Percentiles rank a stretch among this genome's conserved stretches.
phyloP scores from a whole-genome alignment of 2,888 invertebrate species.

The Lacanobia oleracea region DNA sequence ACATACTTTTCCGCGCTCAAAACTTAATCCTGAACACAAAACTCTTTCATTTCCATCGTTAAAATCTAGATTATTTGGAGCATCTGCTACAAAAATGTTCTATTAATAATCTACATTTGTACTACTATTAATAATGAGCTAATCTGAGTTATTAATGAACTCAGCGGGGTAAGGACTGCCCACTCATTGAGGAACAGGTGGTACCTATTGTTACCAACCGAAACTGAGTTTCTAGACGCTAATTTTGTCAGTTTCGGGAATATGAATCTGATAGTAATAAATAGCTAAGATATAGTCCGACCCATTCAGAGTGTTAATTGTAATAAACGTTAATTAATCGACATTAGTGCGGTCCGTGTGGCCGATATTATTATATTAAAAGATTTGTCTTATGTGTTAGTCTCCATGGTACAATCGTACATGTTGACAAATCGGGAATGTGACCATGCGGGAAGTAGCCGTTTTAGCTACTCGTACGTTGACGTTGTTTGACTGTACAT shows the following conservation, averaged over 20 bases:
- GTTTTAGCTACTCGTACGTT: background rate
- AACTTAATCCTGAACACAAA: background rate
- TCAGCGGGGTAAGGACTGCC: slow-evolving; percentile 54
- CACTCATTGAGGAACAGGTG: slow-evolving; percentile 36
- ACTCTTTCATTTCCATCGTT: background rate
- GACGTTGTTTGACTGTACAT: background rate
- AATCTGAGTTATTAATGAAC: slow-evolving; percentile 63
- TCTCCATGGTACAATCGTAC: slow-evolving; percentile 76
- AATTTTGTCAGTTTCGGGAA: slow-evolving; percentile 2
- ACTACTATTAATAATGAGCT: slow-evolving; percentile 28
- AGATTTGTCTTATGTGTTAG: slow-evolving; percentile 81
- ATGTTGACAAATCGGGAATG: no score
- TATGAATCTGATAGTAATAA: slow-evolving; percentile 45
- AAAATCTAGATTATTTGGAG: slow-evolving; percentile 27
- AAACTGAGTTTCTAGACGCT: slow-evolving; percentile 11
- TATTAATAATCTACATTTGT: slow-evolving; percentile 30
- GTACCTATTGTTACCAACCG: slow-evolving; percentile 2
- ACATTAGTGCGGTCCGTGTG: slow-evolving; percentile 83
- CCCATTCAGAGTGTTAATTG: slow-evolving; percentile 78
- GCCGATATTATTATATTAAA: slow-evolving; percentile 81
- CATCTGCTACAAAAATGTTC: slow-evolving; percentile 20
- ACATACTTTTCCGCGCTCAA: background rate
- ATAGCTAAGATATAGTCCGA: slow-evolving; percentile 72
- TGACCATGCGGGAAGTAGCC: no score
- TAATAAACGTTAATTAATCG: slow-evolving; percentile 84